These are phyloP conservation scores for Egretta garzetta DNA, from an alignment of 2,113 vertebrate genomes.

Conservation along the genomic window DNA sequence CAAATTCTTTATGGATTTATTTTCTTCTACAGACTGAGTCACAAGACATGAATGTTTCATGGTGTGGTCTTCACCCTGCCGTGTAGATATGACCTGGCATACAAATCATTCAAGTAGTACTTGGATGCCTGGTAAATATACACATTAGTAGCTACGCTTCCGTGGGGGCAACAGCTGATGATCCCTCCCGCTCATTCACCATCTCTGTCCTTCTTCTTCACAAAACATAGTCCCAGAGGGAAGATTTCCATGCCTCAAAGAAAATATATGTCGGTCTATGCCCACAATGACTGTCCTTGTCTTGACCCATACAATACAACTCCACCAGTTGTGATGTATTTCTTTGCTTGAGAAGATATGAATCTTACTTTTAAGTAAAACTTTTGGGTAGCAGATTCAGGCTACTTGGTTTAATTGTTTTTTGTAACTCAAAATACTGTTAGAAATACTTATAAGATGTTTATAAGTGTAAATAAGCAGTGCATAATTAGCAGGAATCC, in stretches of 20 bases:
- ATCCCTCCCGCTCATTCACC: neutral
- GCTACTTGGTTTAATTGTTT: neutral
- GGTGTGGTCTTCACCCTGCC: neutral
- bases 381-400: neutral
- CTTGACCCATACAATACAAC: neutral
- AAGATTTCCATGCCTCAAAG: neutral
- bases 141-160: neutral
- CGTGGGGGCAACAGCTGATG: fast-evolving
- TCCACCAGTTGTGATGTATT: neutral
- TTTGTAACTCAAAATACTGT: neutral
- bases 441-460: neutral
- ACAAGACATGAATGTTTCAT: neutral
- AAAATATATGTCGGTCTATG: fast-evolving
- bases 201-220: neutral
- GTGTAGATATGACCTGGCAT: neutral
- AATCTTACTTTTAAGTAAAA: neutral
- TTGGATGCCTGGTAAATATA: neutral
- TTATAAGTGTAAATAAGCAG: neutral
- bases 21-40: neutral
- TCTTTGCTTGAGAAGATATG: neutral
- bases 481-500: neutral
- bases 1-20: neutral
- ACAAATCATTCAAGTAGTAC: neutral
- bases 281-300: neutral
- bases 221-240: neutral